Conservation (phyloP, 1,140 invertebrate species). For the Leptinotarsa lineolata region DNA sequence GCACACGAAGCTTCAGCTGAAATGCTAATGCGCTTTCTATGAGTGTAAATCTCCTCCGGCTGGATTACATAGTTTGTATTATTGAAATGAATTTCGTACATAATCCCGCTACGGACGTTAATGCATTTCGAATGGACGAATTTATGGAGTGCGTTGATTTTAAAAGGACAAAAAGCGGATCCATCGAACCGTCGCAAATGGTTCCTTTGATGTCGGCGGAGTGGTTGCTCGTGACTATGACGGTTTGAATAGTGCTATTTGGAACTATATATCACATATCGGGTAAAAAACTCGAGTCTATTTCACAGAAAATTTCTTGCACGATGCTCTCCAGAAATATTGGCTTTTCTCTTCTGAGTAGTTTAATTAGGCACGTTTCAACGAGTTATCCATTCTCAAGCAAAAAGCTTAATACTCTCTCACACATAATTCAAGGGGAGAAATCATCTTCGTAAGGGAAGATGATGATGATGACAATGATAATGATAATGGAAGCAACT, state of each 20-base stretch:
- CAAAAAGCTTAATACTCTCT: too few relatives aligned
- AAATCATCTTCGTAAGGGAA: too few relatives aligned
- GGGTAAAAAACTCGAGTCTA: too few relatives aligned
- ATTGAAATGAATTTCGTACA: conserved; percentile 39
- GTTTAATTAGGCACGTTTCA: too few relatives aligned
- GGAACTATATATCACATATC: neutral
- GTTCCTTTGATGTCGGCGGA: neutral
- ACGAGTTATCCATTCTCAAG: too few relatives aligned
- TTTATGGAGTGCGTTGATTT: neutral
- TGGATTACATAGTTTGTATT: conserved; percentile 36
- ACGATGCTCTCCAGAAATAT: too few relatives aligned
- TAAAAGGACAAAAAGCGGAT: neutral
- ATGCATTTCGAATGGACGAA: conserved; percentile 26
- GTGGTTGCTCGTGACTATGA: neutral
- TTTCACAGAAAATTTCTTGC: too few relatives aligned
- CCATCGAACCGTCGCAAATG: neutral
- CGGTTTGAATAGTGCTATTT: neutral
- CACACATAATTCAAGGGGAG: too few relatives aligned
- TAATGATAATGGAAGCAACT: too few relatives aligned
- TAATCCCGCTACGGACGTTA: conserved; percentile 35
- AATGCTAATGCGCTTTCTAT: conserved; percentile 39
- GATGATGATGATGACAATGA: too few relatives aligned
- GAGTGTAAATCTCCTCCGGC: conserved; percentile 33
- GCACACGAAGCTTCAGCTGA: conserved; percentile 30
- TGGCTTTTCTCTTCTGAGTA: too few relatives aligned